These are phyloP conservation scores for Pelvicachromis taeniatus DNA, from an alignment of 2,113 vertebrate species.

Conservation along the genomic window DNA sequence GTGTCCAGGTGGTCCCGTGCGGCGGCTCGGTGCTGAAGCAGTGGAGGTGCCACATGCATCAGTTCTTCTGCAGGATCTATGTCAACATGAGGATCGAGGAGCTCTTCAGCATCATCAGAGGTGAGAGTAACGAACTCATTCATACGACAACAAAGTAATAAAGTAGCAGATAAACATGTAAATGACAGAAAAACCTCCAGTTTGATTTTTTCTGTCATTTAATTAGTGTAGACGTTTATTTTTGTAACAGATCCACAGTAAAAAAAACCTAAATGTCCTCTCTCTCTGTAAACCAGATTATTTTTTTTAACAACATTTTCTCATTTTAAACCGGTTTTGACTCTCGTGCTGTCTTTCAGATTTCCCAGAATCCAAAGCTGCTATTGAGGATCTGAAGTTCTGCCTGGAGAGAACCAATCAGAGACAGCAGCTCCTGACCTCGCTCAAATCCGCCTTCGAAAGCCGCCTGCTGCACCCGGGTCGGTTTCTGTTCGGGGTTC, in stretches of 20 bases:
- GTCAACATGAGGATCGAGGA: constrained; percentile 95
- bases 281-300: neutral
- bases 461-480: constrained; percentile 93
- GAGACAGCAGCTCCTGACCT: constrained; percentile 90
- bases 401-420: constrained; percentile 94
- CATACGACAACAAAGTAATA: neutral
- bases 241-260: neutral
- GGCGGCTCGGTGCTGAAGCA: constrained; percentile 75
- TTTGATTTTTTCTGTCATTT: neutral
- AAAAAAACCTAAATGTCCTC: neutral
- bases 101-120: constrained; percentile 96
- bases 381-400: constrained; percentile 93
- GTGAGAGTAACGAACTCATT: constrained; percentile 54
- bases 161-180: neutral
- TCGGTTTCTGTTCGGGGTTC: constrained; percentile 25
- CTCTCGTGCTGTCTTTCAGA: constrained; percentile 65
- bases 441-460: constrained; percentile 88
- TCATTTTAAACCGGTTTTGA: fast-evolving
- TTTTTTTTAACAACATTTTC: neutral
- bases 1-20: constrained; percentile 9
- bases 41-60: constrained; percentile 92
- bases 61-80: constrained; percentile 94
- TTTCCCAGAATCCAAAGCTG: constrained; percentile 94
- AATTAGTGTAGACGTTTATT: neutral
- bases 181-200: neutral